Percentiles rank a stretch among this genome's conserved stretches.
These are phyloP conservation scores for Sycophila texana DNA, from an alignment of 2,888 invertebrate species.

Conservation along the genomic window DNA sequence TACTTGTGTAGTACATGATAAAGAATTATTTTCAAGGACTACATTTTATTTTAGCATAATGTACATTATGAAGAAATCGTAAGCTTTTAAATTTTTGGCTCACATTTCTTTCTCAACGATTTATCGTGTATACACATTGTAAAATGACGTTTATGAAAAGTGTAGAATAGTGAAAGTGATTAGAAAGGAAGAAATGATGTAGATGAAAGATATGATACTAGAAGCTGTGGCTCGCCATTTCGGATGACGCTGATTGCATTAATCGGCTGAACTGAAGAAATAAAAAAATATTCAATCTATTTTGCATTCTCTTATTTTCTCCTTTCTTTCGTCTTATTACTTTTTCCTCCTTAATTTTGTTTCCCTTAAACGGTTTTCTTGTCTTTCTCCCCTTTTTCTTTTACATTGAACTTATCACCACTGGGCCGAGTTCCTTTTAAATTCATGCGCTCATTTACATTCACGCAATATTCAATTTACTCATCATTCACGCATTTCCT, in stretches of 20 bases:
- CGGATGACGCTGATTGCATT: conserved; percentile 16
- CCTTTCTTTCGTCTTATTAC: conserved; percentile 26
- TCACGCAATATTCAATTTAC: conserved; percentile 30
- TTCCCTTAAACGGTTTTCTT: conserved; percentile 35
- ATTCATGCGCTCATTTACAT: conserved; percentile 20
- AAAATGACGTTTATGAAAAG: conserved; percentile 42
- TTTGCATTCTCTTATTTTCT: conserved; percentile 3
- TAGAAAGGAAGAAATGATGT: conserved; percentile 20
- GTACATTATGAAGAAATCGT: background rate
- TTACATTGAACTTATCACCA: too few relatives aligned
- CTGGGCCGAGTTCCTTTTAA: too few relatives aligned
- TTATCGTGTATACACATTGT: conserved; percentile 57
- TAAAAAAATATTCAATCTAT: background rate
- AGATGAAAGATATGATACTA: conserved; percentile 12
- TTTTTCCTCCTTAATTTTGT: conserved; percentile 50
- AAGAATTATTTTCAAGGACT: conserved; percentile 40
- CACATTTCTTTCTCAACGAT: conserved; percentile 42
- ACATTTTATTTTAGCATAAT: conserved; percentile 50
- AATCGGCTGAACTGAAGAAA: conserved; percentile 21
- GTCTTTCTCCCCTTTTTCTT: conserved; percentile 48
- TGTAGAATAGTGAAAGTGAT: conserved; percentile 39
- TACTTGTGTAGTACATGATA: conserved; percentile 54
- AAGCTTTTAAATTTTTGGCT: conserved; percentile 5
- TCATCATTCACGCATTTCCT: too few relatives aligned
- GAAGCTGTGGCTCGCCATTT: background rate